Evolutionary conservation across 2,888 invertebrate species (phyloP), one percentile per base, ranked within the genome.

Genomic region (Tromatobia lineatoria): DNA sequence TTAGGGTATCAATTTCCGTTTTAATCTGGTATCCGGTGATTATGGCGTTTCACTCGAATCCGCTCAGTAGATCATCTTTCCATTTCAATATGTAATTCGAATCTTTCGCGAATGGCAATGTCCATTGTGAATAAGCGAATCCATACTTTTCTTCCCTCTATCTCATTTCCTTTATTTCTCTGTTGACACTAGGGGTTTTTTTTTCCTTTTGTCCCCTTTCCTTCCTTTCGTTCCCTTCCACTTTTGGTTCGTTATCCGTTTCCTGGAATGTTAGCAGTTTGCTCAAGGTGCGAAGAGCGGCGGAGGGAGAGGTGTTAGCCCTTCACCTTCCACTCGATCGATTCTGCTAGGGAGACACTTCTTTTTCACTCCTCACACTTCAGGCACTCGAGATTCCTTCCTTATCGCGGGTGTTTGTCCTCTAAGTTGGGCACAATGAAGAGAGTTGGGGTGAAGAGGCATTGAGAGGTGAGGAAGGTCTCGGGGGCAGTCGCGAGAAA

Each of bases 1-100:
- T 23, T 18, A 47, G 75, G 64, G 76, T 87, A 83, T 85, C 85
- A 87, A 88, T 88, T 88, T 87, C 85, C 88, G 87, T 88, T 87
- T 88, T 87, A 88, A 88, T 87, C 84, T 80, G 83, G 87, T 87
- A 87, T 85, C 80, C 86, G 76, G 76, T 82, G 83, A 85, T 86
- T 85, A 85, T 71, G 70, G 18, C 47, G 59, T 74, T 74, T 34
- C 18, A 45, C 59, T 61, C 20, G 50, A 29, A 47, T 57, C 45
- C 10, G 11, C 47, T 34, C 29, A 20, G 20, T n/a, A 50, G 74
- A 47, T 61, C 34, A 47, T 74, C 61, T 47, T 61, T 29, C 47
- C 47, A 50, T 74, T 74, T 47, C 47, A 29, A 61, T 29, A 20
- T 74, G 29, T 74, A 74, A 74, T 74, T 61, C 15, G 20, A 74